Base-by-base conservation (phyloP, 2,797 vertebrate species). In the Graptemys geographica region DNA sequence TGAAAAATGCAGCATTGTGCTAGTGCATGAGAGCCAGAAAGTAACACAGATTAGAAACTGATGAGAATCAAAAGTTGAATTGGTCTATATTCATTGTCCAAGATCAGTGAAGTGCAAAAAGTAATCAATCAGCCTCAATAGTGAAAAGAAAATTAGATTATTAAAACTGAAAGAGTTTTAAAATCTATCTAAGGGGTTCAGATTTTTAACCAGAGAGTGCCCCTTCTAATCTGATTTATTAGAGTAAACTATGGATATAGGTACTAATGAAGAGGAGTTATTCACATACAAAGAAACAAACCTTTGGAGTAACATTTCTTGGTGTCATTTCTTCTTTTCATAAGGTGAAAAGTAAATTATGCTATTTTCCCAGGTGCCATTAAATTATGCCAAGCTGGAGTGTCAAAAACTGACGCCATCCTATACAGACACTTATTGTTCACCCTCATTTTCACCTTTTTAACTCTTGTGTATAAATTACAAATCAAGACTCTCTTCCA, bases 381-480 rank as follows among this genome's bases (percentile, higher is more conserved):
- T 6, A 56, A 1, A 62, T 86, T 53, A 6, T 3, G 80, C 81
- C 33, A 57, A n/a, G 5, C 19, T 11, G 11, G 33, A 47, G 23
- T 57, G 53, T 80, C 55, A 80, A 89, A 55, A 78, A 83, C 12
- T 79, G 81, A 90, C n/a, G 79, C 51, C 92, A 96, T 79, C 56
- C 53, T 69, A 47, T 28, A 12, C 16, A 13, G 56, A 31, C 31
- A 18, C 6, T 49, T 83, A 47, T n/a, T 23, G 41, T 37, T 31
- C 31, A 65, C 79, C 27, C 3, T 1, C 4, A 9, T 28, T 28
- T 72, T 82, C 37, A 25, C 5, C 16, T n/a, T 83, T 47, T 33
- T 55, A 51, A 31, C 0, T 0, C 78, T 47, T 1, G 0, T 1
- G 28, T 9, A 33, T 12, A 69, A 3, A 1, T 80, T 65, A 94